Percentiles rank a stretch among this genome's conserved stretches.
Evolutionary conservation across 2,888 invertebrate species (phyloP).

Genomic region (Drosophila yooni): DNA sequence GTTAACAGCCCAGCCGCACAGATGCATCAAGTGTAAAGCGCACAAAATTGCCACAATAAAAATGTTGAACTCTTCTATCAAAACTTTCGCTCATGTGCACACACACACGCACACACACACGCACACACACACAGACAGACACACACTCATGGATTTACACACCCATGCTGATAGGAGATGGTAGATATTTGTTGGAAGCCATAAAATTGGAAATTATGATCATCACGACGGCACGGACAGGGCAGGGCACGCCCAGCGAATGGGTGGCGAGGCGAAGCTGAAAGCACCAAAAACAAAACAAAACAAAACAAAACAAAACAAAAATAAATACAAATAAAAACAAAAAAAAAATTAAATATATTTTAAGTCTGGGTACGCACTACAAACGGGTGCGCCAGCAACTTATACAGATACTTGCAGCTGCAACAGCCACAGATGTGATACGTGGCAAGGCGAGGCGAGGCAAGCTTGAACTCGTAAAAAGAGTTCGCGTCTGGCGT

Average conservation of each 20-base stretch:
- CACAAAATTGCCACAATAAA: conserved; percentile 56
- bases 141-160: background rate
- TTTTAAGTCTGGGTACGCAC: conserved; percentile 30
- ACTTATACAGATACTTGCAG: conserved; percentile 25
- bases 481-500: conserved; percentile 53
- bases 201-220: conserved; percentile 67
- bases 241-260: conserved; percentile 41
- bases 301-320: background rate
- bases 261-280: conserved; percentile 30
- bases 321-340: background rate
- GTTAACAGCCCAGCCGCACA: conserved; percentile 41
- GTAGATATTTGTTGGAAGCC: conserved; percentile 42
- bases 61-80: conserved; percentile 36
- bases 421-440: conserved; percentile 22
- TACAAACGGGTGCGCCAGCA: conserved; percentile 50
- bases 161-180: conserved; percentile 38
- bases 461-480: conserved; percentile 40
- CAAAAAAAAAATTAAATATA: background rate
- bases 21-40: conserved; percentile 62
- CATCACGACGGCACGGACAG: conserved; percentile 43
- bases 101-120: conserved; percentile 19
- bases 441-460: conserved; percentile 18
- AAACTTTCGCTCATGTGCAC: conserved; percentile 54
- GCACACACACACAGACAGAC: background rate
- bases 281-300: background rate